Evolutionary conservation across 2,888 invertebrate species (phyloP), one percentile per base, ranked within the genome.

Genomic region (Priapulus caudatus): DNA sequence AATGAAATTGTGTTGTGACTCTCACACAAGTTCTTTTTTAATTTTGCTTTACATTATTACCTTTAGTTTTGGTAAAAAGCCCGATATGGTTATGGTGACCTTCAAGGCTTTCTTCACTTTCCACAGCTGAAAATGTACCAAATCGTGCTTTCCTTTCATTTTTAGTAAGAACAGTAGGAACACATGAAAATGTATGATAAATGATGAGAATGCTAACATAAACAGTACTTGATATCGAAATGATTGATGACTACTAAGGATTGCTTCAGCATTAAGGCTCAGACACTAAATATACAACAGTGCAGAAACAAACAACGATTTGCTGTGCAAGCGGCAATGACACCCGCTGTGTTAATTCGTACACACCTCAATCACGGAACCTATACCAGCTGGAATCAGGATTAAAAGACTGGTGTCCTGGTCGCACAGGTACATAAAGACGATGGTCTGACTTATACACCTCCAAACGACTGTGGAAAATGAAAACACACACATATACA

Each of bases 391-490:
- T 0, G 97, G 95, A 43, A 89, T 75, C 1, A 92, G 59, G 2
- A 98, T 85, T 47, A 98, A 73, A 56, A 92, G 69, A 4, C 93
- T 92, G 0, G 95, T 90, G 59, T 86, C 82, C 72, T 93, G 88
- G 65, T 98, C 93, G 60, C 89, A 63, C 20, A 98, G 76, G 69
- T 92, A 97, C 45, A 95, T 75, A 70, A 95, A 91, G 60, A 98
- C 83, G 23, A 98, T 79, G 20, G 82, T 75, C 71, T 91, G 89
- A 49, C 92, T 93, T 70, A 95, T 86, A 1, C 87, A 87, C 51
- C 93, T 79, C 97, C 97, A 98, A 33, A 91, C 67, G 21, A 95
- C 84, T 65, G n/a, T n/a, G n/a, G n/a, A n/a, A n/a, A n/a, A n/a
- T n/a, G n/a, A n/a, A 61, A 3, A 62, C n/a, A n/a, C n/a, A n/a